A percentile compares a stretch with the other conserved stretches of the same genome.
Evolutionary conservation across 2,888 invertebrate genomes (phyloP).

Genomic region (Plebejus anna): DNA sequence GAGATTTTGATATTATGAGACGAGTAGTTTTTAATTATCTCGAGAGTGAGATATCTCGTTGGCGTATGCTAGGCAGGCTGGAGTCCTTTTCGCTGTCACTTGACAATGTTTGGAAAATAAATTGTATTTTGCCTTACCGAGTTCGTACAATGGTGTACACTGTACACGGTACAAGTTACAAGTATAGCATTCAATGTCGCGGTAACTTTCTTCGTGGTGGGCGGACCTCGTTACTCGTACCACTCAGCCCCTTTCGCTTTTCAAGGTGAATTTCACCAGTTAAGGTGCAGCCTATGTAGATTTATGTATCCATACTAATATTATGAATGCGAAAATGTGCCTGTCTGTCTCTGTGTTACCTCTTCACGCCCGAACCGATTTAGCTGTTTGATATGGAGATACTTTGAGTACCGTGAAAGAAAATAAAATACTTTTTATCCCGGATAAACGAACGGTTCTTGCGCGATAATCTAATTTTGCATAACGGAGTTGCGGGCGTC

Average conservation of each 20-base stretch:
- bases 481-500: neutral
- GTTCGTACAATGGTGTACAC: neutral
- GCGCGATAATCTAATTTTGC: neutral
- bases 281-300: conserved; percentile 47
- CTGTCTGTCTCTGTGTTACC: too few relatives aligned
- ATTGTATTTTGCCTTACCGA: neutral
- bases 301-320: neutral
- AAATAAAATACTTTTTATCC: neutral
- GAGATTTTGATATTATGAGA: too few relatives aligned
- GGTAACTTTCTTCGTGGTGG: conserved; percentile 36
- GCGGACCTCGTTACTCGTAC: conserved; percentile 37
- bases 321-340: neutral
- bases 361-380: neutral
- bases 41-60: too few relatives aligned
- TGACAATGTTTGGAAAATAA: neutral
- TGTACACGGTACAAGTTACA: neutral
- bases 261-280: conserved; percentile 75
- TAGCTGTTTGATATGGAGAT: neutral
- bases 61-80: too few relatives aligned
- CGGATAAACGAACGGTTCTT: neutral
- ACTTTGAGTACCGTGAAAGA: neutral
- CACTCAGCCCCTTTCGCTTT: conserved; percentile 70
- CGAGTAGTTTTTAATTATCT: too few relatives aligned
- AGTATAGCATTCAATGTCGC: conserved; percentile 7
- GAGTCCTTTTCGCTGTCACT: too few relatives aligned